These are phyloP conservation scores for Holacanthus passer DNA, from an alignment of 2,113 vertebrate species.

Conservation along the genomic window DNA sequence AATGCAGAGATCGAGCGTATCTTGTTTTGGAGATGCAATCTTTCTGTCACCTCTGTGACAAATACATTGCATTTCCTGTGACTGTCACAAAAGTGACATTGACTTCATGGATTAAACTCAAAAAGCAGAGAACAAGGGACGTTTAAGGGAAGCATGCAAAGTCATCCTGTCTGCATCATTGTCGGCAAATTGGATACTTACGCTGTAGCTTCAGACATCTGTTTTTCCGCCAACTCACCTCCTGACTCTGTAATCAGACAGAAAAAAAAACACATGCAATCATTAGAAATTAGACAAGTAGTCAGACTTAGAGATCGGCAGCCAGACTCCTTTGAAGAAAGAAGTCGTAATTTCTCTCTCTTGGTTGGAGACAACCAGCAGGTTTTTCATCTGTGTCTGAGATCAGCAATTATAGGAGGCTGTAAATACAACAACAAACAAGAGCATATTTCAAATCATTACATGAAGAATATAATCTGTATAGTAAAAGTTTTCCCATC, in stretches of 20 bases:
- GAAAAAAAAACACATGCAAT: conserved; percentile 15
- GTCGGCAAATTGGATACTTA: conserved; percentile 1
- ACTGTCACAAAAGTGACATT: neutral
- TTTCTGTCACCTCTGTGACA: no score
- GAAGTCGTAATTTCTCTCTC: neutral
- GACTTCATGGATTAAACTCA: neutral
- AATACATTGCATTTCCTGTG: no score
- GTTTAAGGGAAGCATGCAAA: neutral
- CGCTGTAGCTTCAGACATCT: neutral
- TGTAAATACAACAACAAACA: neutral
- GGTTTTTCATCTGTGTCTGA: neutral
- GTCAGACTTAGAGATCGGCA: neutral
- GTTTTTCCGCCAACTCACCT: conserved; percentile 1
- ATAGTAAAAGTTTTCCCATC: no score
- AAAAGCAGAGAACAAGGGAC: neutral
- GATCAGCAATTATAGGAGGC: neutral
- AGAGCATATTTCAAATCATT: no score
- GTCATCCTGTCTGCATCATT: neutral
- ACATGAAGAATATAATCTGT: no score
- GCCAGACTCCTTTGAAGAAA: neutral
- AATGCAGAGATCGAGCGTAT: no score
- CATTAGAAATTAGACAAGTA: neutral
- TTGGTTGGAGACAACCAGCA: no score
- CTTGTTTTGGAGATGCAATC: no score
- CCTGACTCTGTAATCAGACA: conserved; percentile 17